phyloP scores from a whole-genome alignment of 1,140 invertebrate species.

The Drosophila nikananu region DNA sequence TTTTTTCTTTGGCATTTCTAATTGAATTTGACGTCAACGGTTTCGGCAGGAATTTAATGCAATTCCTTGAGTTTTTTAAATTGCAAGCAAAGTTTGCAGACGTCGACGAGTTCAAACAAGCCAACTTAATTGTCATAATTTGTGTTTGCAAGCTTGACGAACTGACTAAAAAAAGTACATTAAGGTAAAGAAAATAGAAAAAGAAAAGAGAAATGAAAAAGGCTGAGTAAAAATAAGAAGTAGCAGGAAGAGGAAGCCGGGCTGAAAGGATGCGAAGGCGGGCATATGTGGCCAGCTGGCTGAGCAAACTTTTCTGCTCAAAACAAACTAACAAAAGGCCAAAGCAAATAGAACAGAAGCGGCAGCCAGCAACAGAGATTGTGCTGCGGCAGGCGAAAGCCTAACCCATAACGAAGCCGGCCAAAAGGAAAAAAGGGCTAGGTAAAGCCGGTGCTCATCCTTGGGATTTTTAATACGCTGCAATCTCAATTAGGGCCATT shows the following conservation, averaged over 20 bases:
- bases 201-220: slow-evolving; percentile 6
- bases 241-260: neutral
- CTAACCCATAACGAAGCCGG: slow-evolving; percentile 36
- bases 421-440: slow-evolving; percentile 20
- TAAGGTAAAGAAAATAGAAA: neutral
- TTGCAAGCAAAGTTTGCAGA: slow-evolving; percentile 71
- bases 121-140: slow-evolving; percentile 83
- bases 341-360: slow-evolving; percentile 73
- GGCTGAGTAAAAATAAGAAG: neutral
- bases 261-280: slow-evolving; percentile 12
- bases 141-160: slow-evolving; percentile 81
- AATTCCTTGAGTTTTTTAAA: slow-evolving; percentile 62
- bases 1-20: slow-evolving; percentile 40
- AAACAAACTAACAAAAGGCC: slow-evolving; percentile 76
- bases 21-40: slow-evolving; percentile 64
- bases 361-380: slow-evolving; percentile 44
- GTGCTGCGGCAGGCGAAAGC: slow-evolving; percentile 46
- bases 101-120: slow-evolving; percentile 57
- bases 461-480: slow-evolving; percentile 4
- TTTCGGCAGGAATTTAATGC: slow-evolving; percentile 64
- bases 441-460: neutral
- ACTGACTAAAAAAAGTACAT: slow-evolving; percentile 47
- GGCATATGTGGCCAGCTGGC: slow-evolving; percentile 71
- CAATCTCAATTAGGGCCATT: neutral
- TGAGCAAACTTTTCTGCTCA: slow-evolving; percentile 62